phyloP scores from a whole-genome alignment of 92 coral and sea anemone species.

The Siderastrea siderea region DNA sequence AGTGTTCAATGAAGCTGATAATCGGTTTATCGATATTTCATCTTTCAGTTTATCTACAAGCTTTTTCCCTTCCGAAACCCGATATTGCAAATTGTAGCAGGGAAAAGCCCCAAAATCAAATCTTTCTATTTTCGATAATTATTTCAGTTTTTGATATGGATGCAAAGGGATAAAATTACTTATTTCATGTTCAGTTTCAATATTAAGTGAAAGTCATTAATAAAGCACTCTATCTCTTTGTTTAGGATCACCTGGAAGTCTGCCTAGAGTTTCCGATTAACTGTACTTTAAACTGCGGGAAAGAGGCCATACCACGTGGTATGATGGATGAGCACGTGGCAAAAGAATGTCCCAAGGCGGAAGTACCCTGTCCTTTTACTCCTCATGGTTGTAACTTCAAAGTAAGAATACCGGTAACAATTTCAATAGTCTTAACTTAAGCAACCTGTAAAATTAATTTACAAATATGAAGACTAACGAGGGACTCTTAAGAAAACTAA shows the following conservation, averaged over 20 bases:
- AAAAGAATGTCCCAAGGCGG: constrained; percentile 56
- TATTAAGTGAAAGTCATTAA: neutral
- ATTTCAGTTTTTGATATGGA: neutral
- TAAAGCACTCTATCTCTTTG: neutral
- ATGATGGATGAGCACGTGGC: constrained; percentile 66
- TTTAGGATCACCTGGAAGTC: constrained; percentile 37
- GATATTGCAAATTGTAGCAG: neutral
- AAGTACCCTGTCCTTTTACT: constrained; percentile 45
- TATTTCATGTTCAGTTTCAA: neutral
- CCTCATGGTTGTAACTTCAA: constrained; percentile 59
- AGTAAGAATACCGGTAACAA: constrained; percentile 29
- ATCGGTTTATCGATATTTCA: too few species aligned
- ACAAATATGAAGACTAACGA: too few species aligned
- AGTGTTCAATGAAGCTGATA: too few species aligned
- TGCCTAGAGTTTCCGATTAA: constrained; percentile 38
- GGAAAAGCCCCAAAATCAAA: neutral
- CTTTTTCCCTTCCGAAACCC: neutral
- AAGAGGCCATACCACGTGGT: constrained; percentile 61
- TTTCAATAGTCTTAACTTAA: too few species aligned
- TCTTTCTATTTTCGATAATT: neutral
- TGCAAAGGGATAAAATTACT: neutral
- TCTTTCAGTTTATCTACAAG: too few species aligned
- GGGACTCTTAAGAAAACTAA: too few species aligned
- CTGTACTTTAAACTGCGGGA: constrained; percentile 63
- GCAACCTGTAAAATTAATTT: too few species aligned